A percentile compares a stretch with the other conserved stretches of the same genome.
Conservation (phyloP, 2,113 vertebrate genomes). For the Gasterosteus nipponicus region DNA sequence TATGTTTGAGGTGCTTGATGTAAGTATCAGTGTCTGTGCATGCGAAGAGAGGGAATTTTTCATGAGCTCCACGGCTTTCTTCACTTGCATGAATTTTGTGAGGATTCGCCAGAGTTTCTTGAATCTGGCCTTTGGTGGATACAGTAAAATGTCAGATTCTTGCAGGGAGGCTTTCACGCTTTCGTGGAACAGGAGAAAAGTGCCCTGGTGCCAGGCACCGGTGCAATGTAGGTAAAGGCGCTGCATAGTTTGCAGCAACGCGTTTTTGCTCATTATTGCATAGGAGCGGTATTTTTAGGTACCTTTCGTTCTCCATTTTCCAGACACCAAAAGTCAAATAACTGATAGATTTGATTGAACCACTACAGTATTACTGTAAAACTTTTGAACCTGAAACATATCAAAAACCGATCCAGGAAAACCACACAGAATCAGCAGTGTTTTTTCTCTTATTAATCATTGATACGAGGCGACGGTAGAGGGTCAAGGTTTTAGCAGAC, state of each 20-base stretch:
- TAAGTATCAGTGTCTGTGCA: slow-evolving; percentile 47
- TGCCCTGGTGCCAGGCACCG: slow-evolving; percentile 21
- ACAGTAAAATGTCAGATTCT: slow-evolving; percentile 58
- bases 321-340: slow-evolving; percentile 61
- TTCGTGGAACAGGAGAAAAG: slow-evolving; percentile 29
- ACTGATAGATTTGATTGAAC: not conserved
- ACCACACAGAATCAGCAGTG: slow-evolving; percentile 42
- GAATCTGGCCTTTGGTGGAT: slow-evolving; percentile 53
- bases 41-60: slow-evolving; percentile 66
- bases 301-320: slow-evolving; percentile 46
- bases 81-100: slow-evolving; percentile 56
- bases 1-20: slow-evolving; percentile 58
- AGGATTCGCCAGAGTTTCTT: slow-evolving; percentile 61
- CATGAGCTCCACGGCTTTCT: slow-evolving; percentile 61
- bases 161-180: slow-evolving; percentile 24
- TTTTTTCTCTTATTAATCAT: slow-evolving; percentile 67
- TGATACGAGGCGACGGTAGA: slow-evolving; percentile 50
- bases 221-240: slow-evolving; percentile 2
- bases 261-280: not conserved
- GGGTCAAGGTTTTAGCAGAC: slow-evolving; percentile 68
- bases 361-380: not conserved
- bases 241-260: slow-evolving; percentile 15
- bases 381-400: not conserved
- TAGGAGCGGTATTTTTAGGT: slow-evolving; percentile 58
- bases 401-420: not conserved